Base-by-base conservation (phyloP, 2,888 invertebrate genomes). In the Euzophera pinguis region DNA sequence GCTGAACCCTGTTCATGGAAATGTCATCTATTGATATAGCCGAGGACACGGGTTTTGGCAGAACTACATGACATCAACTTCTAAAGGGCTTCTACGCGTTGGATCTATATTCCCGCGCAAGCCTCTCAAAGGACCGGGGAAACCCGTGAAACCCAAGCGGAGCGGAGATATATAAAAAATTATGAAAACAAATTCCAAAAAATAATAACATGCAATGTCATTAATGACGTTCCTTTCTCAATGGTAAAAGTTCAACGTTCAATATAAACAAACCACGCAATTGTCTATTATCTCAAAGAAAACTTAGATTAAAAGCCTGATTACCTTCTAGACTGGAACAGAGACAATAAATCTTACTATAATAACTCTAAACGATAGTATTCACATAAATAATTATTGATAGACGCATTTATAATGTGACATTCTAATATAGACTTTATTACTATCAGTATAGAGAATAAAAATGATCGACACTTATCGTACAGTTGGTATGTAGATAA, bases 331-430 rank as follows among this genome's bases (percentile, higher is more conserved):
- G 43, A 29, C 43, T 43, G 43, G 43, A 43, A 43, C 43, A 9
- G 1, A 29, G 13, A 43, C 43, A 43, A 43, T 29, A 29, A 43
- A 13, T 13, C 29, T n/a, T 13, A 29, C 29, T 43, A n/a, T 43
- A 43, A 43, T 43, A 27, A 43, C 42, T 3, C 42, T 43, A 16
- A 2, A 29, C 43, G 43, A 43, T 29, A 43, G 3, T 27, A 29
- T 43, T 43, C 43, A 43, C 29, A 43, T 29, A 27, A 29, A 43
- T 43, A 43, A 43, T 29, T 43, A 43, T 43, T 43, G 43, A 43
- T 29, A 13, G 4, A 43, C 43, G 43, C 43, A 43, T 43, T 43
- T 13, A 3, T 29, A 3, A 29, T 22, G n/a, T 29, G 43, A 10
- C 29, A 29, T 13, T 3, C 5, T 1, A 43, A 43, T 9, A 14